These are phyloP conservation scores for Watersipora subatra DNA, from an alignment of 1,140 invertebrate species.

Conservation along the genomic window DNA sequence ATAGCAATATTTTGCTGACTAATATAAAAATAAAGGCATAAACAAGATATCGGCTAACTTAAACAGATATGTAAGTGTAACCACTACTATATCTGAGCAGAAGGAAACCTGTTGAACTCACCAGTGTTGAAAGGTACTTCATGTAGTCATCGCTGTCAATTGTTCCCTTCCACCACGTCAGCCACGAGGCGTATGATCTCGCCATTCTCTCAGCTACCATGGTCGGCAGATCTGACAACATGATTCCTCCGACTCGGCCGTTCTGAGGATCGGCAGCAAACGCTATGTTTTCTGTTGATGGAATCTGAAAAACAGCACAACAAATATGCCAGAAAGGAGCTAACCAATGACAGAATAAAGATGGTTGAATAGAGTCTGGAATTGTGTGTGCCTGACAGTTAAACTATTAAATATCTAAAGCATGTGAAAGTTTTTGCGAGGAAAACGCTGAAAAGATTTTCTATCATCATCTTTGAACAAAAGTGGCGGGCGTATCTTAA, in stretches of 20 bases:
- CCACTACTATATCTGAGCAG: too few species aligned
- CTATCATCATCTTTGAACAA: too few species aligned
- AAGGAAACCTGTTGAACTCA: too few species aligned
- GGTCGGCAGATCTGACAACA: conserved; percentile 17
- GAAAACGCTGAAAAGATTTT: too few species aligned
- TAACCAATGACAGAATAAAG: conserved; percentile 17
- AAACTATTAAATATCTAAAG: not conserved
- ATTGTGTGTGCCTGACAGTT: not conserved
- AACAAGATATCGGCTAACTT: too few species aligned
- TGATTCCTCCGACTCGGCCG: not conserved
- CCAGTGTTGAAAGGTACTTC: conserved; percentile 37
- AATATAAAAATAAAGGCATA: too few species aligned
- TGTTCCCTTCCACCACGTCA: conserved; percentile 37
- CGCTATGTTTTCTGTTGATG: not conserved
- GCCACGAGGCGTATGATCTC: conserved; percentile 31
- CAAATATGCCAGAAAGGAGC: conserved; percentile 27
- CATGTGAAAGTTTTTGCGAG: too few species aligned
- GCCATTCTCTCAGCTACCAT: conserved; percentile 30
- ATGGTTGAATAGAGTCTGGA: not conserved
- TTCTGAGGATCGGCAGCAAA: not conserved
- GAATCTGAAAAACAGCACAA: conserved; percentile 12
- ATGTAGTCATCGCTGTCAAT: conserved; percentile 37
- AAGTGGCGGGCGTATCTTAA: too few species aligned
- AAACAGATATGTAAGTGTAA: too few species aligned
- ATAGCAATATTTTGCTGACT: too few species aligned